Percentiles rank a stretch among this genome's conserved stretches.
phyloP scores from a whole-genome alignment of 2,113 vertebrate genomes.

The Notothenia rossii region DNA sequence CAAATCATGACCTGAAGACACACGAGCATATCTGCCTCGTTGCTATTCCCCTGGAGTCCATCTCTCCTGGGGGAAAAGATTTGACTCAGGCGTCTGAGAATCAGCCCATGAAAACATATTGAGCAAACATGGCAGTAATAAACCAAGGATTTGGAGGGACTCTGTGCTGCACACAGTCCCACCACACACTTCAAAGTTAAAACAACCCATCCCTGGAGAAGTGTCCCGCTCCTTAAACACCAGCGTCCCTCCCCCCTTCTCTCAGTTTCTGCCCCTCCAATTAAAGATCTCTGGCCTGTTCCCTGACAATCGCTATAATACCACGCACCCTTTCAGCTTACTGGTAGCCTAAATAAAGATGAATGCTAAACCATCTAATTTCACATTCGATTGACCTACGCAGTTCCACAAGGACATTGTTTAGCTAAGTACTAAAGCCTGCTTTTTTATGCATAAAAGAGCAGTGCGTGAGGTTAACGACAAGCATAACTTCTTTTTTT shows the following conservation, averaged over 20 bases:
- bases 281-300: conserved; percentile 47
- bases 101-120: conserved; percentile 72
- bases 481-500: conserved; percentile 38
- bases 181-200: conserved; percentile 62
- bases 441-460: conserved; percentile 36
- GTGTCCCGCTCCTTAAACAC: conserved; percentile 39
- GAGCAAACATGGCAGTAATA: conserved; percentile 61
- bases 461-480: conserved; percentile 42
- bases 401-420: conserved; percentile 43
- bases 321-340: conserved; percentile 30
- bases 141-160: conserved; percentile 28
- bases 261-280: conserved; percentile 44
- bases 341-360: conserved; percentile 37
- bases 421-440: conserved; percentile 16
- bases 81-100: conserved; percentile 48
- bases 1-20: conserved; percentile 44
- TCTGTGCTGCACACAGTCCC: conserved; percentile 36
- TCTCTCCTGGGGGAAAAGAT: conserved; percentile 54
- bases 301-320: conserved; percentile 15
- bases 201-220: conserved; percentile 49
- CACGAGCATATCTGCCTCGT: conserved; percentile 24
- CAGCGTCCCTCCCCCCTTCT: conserved; percentile 11
- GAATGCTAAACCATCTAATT: conserved; percentile 54
- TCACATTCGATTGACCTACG: conserved; percentile 49
- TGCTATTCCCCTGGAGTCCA: conserved; percentile 54